Percentiles rank a stretch among this genome's conserved stretches.
These are phyloP conservation scores for Mycetomoellerius zeteki DNA, from an alignment of 1,140 invertebrate species.

Conservation along the genomic window DNA sequence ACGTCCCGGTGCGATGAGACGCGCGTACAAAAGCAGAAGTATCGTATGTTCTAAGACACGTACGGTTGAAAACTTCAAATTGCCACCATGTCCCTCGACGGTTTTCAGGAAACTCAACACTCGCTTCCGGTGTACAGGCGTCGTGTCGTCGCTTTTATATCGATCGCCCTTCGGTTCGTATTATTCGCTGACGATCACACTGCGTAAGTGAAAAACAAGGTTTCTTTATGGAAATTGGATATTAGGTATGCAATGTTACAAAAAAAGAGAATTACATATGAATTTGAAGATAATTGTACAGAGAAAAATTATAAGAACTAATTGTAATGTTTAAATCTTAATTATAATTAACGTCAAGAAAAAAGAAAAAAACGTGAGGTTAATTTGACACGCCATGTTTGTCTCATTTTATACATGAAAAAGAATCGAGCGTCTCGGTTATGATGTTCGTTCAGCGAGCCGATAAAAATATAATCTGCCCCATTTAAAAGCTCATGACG, in stretches of 20 bases:
- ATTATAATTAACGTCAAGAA: not conserved
- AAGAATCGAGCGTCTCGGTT: slow-evolving; percentile 28
- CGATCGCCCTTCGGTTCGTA: slow-evolving; percentile 1
- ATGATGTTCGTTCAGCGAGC: slow-evolving; percentile 18
- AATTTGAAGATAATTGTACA: not conserved
- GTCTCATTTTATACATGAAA: not conserved
- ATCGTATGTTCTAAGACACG: not conserved
- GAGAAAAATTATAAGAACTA: not conserved
- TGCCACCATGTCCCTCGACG: not conserved
- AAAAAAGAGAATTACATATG: not conserved
- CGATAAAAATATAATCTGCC: slow-evolving; percentile 44
- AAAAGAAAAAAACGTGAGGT: not conserved
- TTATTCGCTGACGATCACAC: slow-evolving; percentile 12
- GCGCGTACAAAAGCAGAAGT: not conserved
- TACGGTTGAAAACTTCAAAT: slow-evolving; percentile 13
- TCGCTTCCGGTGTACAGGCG: slow-evolving; percentile 6
- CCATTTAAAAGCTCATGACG: slow-evolving; percentile 1
- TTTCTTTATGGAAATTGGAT: not conserved
- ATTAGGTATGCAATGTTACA: not conserved
- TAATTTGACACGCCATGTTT: not conserved
- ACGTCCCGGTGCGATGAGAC: slow-evolving; percentile 15
- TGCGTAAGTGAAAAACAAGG: not conserved
- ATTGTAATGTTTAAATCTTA: not conserved
- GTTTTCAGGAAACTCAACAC: slow-evolving; percentile 39
- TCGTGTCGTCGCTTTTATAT: slow-evolving; percentile 34